Base-by-base conservation (phyloP, 2,113 vertebrate genomes). In the Apteryx mantelli region DNA sequence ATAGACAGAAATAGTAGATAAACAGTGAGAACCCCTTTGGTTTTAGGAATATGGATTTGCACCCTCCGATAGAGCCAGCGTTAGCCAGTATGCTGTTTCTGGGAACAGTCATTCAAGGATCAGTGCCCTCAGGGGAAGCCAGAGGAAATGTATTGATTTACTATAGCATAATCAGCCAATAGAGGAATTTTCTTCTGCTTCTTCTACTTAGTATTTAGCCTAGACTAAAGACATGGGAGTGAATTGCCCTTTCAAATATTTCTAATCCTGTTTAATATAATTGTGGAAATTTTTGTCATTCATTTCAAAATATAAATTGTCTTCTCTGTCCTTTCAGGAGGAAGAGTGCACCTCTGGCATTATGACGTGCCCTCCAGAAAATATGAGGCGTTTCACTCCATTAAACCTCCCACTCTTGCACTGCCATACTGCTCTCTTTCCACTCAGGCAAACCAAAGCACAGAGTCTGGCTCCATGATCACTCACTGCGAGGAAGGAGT, bases 311-410 rank as follows among this genome's bases (percentile, higher is more conserved):
- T 52, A 48, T 56, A 91, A 93, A 73, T 89, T 40, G 34, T 63
- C 56, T 82, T 86, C 53, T 80, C 21, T 71, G 20, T 88, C 48
- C 52, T 79, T 93, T 91, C 91, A 87, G 61, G 25, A 73, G 40
- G 60, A 92, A 82, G 82, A 84, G 25, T 84, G 12, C 55, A 3
- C 66, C 61, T 82, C 77, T 89, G 77, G 38, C n/a, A 53, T 88
- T 81, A 38, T 30, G 32, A 66, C 24, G 36, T 63, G 24, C 65
- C 60, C 69, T 92, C 65, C 32, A 82, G 73, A 83, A 93, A 75
- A 88, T 16, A 19, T 53, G 38, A 8, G 55, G 7, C 11, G 46
- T 30, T 0, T 0, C 21, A 44, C 21, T 60, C 20, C 2, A 0
- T 68, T 82, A 56, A 64, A 2, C 21, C 9, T 73, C 36, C 61